A percentile compares a stretch with the other conserved stretches of the same genome.
Evolutionary conservation across 2,888 invertebrate species (phyloP).

Genomic region (Drosophila gaucha): DNA sequence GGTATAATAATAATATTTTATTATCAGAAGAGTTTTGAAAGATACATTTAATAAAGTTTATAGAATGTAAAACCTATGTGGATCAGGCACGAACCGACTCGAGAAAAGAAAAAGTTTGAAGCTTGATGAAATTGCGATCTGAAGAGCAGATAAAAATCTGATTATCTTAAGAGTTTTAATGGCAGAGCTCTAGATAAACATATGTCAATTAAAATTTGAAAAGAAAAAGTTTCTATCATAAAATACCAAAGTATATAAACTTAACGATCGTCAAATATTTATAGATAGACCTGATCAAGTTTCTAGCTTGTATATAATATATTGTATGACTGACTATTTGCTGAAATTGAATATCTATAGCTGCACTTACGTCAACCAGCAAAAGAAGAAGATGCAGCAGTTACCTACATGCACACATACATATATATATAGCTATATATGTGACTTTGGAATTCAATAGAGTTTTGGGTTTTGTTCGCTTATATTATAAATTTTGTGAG

Average conservation of each 20-base stretch:
- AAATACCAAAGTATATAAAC: neutral
- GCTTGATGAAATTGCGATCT: neutral
- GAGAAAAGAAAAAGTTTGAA: no score
- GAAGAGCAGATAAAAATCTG: no score
- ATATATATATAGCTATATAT: no score
- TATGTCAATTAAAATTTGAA: neutral
- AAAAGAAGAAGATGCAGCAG: neutral
- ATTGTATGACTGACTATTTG: neutral
- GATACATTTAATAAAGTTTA: neutral
- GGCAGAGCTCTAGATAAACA: neutral
- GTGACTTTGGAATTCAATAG: constrained; percentile 2
- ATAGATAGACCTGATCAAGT: neutral
- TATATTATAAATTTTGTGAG: constrained; percentile 14
- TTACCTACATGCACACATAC: neutral
- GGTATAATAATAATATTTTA: neutral
- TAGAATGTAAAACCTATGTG: neutral
- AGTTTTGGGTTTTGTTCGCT: neutral
- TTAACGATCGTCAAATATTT: neutral
- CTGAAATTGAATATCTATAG: neutral
- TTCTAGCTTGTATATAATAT: neutral
- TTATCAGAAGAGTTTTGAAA: neutral
- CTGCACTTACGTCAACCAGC: constrained; percentile 1
- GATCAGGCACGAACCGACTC: no score
- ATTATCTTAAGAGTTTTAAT: neutral
- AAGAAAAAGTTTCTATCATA: neutral